Conservation (phyloP, 2,113 vertebrate genomes). For the Ellobius talpinus region DNA sequence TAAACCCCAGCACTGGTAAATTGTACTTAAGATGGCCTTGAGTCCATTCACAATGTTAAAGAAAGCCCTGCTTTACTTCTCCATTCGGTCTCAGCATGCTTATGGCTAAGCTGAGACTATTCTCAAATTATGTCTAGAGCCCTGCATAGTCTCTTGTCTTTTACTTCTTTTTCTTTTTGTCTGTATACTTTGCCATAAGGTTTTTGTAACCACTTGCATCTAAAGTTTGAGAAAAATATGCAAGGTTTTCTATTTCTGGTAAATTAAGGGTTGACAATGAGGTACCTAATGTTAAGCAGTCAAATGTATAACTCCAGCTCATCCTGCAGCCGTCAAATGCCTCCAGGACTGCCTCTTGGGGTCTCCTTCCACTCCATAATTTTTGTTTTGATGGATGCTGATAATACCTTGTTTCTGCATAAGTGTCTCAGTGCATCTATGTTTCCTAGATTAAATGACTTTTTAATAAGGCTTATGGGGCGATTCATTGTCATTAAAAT, state of each 20-base stretch:
- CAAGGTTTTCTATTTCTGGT: not conserved
- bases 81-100: not conserved
- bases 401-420: conserved; percentile 82
- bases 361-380: conserved; percentile 81
- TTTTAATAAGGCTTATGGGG: conserved; percentile 89
- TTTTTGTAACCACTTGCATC: not conserved
- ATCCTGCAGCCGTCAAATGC: conserved; percentile 70
- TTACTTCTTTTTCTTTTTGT: not conserved
- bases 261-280: not conserved
- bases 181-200: not conserved
- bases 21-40: not conserved
- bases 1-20: not conserved
- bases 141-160: not conserved
- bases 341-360: conserved; percentile 75
- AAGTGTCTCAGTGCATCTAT: conserved; percentile 85
- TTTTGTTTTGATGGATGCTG: conserved; percentile 84
- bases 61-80: not conserved
- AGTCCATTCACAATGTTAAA: not conserved
- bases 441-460: conserved; percentile 86
- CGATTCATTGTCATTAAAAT: conserved; percentile 87
- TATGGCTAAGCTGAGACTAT: not conserved
- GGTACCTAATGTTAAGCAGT: conserved; percentile 62
- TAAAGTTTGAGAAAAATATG: conserved; percentile 22
- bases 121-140: not conserved
- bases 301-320: conserved; percentile 72